Evolutionary conservation across 2,888 invertebrate species (phyloP), one percentile per base, ranked within the genome.

Genomic region (Xestobium rufovillosum): DNA sequence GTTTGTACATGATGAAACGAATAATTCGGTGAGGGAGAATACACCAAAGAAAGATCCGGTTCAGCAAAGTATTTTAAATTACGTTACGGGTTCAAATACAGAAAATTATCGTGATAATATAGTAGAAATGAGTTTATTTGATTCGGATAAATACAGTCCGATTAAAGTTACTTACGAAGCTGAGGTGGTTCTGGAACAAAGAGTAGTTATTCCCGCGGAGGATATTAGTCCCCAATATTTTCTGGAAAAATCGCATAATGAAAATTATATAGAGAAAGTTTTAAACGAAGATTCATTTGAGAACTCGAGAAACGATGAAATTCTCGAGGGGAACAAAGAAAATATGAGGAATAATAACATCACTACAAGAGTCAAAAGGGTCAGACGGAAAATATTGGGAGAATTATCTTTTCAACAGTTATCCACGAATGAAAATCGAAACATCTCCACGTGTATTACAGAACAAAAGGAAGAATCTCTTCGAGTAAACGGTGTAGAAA

Each of bases 21-120:
- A 12, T 6, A 13, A 3, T 15, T n/a, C 23, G 9, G 14, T 26
- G 25, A 10, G 23, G 16, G 3, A 35, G 10, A 38, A 30, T 16
- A 9, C 34, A 19, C 23, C 23, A 31, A 26, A 35, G 23, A 36
- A 38, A n/a, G 26, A 17, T 26, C 36, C 32, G 14, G 26, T 30
- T 16, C 51, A 50, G 34, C 42, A 28, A 13, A 45, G 40, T 29
- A 42, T 50, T 14, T 32, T 39, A 25, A 39, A 47, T 36, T 51
- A 37, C 31, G 32, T 44, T 26, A n/a, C n/a, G n/a, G n/a, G n/a
- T n/a, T n/a, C n/a, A n/a, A 26, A 26, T 17, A 12, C 11, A 10
- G 31, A 36, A 8, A n/a, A 30, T 3, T 14, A 3, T 15, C 12
- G 10, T 19, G 23, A 40, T 37, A 29, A 34, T 16, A 38, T 35